A percentile compares a stretch with the other conserved stretches of the same genome.
phyloP scores from a whole-genome alignment of 1,140 invertebrate genomes.

The Gryllus bimaculatus region DNA sequence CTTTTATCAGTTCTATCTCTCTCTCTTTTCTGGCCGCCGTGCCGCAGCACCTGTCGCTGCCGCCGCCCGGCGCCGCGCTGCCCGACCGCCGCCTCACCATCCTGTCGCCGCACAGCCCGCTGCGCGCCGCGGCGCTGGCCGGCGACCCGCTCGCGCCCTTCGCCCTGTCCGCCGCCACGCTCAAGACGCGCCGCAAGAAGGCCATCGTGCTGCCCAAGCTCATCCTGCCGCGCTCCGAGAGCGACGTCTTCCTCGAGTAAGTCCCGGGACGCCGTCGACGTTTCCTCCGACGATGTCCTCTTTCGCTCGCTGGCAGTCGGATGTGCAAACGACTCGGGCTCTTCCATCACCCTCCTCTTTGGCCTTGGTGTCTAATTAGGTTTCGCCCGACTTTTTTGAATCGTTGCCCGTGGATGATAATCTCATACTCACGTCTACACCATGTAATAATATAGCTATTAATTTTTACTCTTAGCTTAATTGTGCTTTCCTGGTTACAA shows the following conservation, averaged over 20 bases:
- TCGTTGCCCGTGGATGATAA: neutral
- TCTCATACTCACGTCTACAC: neutral
- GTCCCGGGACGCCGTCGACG: constrained; percentile 29
- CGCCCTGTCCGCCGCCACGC: constrained; percentile 32
- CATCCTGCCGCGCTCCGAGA: constrained; percentile 60
- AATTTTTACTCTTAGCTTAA: neutral
- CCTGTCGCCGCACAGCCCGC: constrained; percentile 61
- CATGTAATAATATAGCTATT: neutral
- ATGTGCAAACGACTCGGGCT: neutral
- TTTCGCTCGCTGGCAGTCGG: neutral
- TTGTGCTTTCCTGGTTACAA: too few species aligned
- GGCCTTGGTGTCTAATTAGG: too few species aligned
- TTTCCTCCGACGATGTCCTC: neutral
- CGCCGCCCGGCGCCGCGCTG: constrained; percentile 46
- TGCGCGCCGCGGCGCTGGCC: constrained; percentile 34
- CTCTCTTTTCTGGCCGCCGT: constrained; percentile 36
- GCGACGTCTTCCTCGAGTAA: constrained; percentile 52
- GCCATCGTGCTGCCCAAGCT: constrained; percentile 64
- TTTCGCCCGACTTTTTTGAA: neutral
- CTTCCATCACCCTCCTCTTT: too few species aligned
- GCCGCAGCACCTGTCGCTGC: constrained; percentile 57
- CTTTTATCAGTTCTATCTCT: too few species aligned
- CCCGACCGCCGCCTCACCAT: constrained; percentile 55
- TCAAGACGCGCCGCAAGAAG: constrained; percentile 56
- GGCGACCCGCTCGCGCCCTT: constrained; percentile 48